Conservation (phyloP, 2,113 vertebrate species). For the Aspiorhynchus laticeps region DNA sequence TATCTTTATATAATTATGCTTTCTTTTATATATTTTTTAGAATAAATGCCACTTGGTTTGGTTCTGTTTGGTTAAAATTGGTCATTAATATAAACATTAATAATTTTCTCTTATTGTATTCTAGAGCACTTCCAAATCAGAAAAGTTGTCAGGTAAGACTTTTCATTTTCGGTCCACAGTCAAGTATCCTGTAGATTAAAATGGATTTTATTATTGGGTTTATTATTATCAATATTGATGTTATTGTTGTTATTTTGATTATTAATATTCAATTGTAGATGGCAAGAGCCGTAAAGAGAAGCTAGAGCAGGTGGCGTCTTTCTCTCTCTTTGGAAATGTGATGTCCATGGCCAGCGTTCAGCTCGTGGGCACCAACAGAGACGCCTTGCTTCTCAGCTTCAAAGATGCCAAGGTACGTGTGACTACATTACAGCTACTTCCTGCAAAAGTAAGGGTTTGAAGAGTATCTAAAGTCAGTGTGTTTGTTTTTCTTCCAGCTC, state of each 20-base stretch:
- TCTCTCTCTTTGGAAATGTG: constrained; percentile 90
- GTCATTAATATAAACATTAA: not conserved
- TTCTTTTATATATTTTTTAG: too few species aligned
- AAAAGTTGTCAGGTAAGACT: constrained; percentile 80
- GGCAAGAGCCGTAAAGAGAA: constrained; percentile 84
- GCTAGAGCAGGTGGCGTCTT: constrained; percentile 88
- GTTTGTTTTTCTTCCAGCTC: constrained; percentile 70
- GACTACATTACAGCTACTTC: not conserved
- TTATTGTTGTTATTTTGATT: not conserved
- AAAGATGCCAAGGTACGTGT: constrained; percentile 88
- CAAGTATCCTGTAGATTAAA: not conserved
- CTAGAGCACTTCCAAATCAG: constrained; percentile 79
- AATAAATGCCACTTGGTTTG: not conserved
- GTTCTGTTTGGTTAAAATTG: not conserved
- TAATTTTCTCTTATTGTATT: not conserved
- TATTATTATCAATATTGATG: not conserved
- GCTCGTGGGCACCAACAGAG: constrained; percentile 83
- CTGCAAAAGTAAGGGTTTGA: not conserved
- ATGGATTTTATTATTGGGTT: not conserved
- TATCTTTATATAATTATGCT: too few species aligned
- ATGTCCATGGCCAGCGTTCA: constrained; percentile 96
- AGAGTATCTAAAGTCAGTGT: not conserved
- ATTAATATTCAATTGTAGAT: constrained; percentile 67
- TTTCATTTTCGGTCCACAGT: not conserved
- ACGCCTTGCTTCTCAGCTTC: constrained; percentile 90